Base-by-base conservation (phyloP, 2,888 invertebrate species). In the Therioaphis trifolii region DNA sequence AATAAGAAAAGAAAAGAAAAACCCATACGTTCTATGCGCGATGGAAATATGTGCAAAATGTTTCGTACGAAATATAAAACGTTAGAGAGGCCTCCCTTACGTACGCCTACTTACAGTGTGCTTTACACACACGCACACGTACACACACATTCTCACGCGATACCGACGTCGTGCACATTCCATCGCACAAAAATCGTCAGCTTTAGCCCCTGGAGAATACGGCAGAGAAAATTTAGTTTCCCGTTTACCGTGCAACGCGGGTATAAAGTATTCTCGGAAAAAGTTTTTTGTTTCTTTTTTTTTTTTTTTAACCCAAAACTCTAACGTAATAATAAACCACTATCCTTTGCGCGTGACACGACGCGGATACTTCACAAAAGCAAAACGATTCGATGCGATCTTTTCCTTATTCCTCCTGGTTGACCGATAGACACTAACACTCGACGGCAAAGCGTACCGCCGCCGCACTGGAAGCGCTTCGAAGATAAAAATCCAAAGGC, bases 31-130 rank as follows among this genome's bases (percentile, higher is more conserved):
- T 72, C n/a, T 52, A 18, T 29, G 29, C 35, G 52, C n/a, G 29
- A 52, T 52, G n/a, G 29, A 52, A 72, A 72, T 72, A 72, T 72
- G 72, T 35, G 14, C 52, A 52, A 72, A 72, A 49, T 72, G 72
- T 52, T 72, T 49, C 27, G 49, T n/a, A 71, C n/a, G 5, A 49
- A 49, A 24, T 29, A 71, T 71, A 71, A 71, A 71, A 71, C 27
- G 71, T 18, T 49, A 49, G 49, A 18, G 49, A 15, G 2, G 18
- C 14, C 18, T 18, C 49, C 15, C 49, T 0, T 49, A n/a, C n/a
- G n/a, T n/a, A n/a, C 49, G 2, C 7, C 49, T 4, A 4, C 49
- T 1, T 49, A 3, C 46, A 12, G 3, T 14, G 11, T 46, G 11
- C 11, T 5, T 9, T 11, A 18, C 14, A 0, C 55, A 3, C 1